Percentiles rank a stretch among this genome's conserved stretches.
These are phyloP conservation scores for Furcifer pardalis DNA, from an alignment of 2,797 vertebrate species.

Conservation along the genomic window DNA sequence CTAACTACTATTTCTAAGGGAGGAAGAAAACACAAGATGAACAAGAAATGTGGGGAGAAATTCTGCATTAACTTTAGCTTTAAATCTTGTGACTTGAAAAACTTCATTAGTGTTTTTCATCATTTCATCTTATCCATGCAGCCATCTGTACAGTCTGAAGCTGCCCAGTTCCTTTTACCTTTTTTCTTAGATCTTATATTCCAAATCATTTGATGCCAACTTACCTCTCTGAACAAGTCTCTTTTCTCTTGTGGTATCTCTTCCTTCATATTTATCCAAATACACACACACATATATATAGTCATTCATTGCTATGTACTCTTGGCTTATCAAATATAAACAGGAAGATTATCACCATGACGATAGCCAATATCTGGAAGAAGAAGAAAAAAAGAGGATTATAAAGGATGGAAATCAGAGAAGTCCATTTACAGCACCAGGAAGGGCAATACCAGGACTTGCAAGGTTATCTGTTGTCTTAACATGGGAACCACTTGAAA, in stretches of 20 bases:
- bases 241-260: constrained; percentile 3
- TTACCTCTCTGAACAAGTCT: neutral
- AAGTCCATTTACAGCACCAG: too few relatives aligned
- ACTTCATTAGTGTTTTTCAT: neutral
- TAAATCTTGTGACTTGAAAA: neutral
- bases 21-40: neutral
- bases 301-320: too few relatives aligned
- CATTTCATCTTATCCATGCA: neutral
- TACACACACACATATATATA: too few relatives aligned
- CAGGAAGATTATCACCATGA: too few relatives aligned
- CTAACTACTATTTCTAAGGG: neutral
- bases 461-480: too few relatives aligned
- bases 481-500: too few relatives aligned
- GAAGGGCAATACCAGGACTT: too few relatives aligned
- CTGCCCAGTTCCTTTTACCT: constrained; percentile 11
- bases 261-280: neutral
- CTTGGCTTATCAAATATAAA: too few relatives aligned
- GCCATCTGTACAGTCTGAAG: constrained; percentile 7
- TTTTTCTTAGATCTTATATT: constrained; percentile 29
- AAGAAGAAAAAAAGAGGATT: neutral
- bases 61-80: neutral
- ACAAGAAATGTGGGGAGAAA: neutral
- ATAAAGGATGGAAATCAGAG: too few relatives aligned
- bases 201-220: constrained; percentile 34
- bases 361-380: too few relatives aligned